Conservation (phyloP, 2,888 invertebrate species). For the Ferrisia virgata region DNA sequence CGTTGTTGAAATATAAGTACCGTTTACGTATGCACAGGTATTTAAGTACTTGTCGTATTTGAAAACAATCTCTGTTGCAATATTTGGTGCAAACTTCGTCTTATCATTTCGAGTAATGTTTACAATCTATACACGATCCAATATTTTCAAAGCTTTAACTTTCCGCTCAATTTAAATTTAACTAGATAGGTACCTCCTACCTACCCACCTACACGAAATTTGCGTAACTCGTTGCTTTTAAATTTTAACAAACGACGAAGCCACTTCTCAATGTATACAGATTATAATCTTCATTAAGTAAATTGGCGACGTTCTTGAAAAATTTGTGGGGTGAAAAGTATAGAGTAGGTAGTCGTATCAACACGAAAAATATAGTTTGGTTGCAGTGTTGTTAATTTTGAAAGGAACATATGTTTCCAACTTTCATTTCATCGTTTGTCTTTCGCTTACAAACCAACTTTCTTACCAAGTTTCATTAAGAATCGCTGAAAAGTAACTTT, state of each 20-base stretch:
- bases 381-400: slow-evolving; percentile 38
- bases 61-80: not conserved
- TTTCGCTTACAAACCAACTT: slow-evolving; percentile 37
- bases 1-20: not conserved
- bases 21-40: no score
- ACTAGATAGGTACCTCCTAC: not conserved
- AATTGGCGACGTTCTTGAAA: not conserved
- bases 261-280: not conserved
- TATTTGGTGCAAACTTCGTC: not conserved
- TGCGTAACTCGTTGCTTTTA: not conserved
- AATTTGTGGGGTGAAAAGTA: not conserved
- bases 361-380: not conserved
- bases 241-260: not conserved
- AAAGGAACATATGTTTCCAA: slow-evolving; percentile 40
- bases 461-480: slow-evolving; percentile 37
- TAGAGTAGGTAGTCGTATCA: not conserved
- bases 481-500: slow-evolving; percentile 34
- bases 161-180: not conserved
- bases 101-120: not conserved
- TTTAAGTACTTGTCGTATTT: no score
- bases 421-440: slow-evolving; percentile 44
- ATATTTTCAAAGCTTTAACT: not conserved
- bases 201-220: not conserved
- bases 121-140: not conserved
- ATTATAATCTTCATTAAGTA: not conserved